Percentiles rank a stretch among this genome's conserved stretches.
phyloP scores from a whole-genome alignment of 2,888 invertebrate genomes.

The Melanargia galathea region DNA sequence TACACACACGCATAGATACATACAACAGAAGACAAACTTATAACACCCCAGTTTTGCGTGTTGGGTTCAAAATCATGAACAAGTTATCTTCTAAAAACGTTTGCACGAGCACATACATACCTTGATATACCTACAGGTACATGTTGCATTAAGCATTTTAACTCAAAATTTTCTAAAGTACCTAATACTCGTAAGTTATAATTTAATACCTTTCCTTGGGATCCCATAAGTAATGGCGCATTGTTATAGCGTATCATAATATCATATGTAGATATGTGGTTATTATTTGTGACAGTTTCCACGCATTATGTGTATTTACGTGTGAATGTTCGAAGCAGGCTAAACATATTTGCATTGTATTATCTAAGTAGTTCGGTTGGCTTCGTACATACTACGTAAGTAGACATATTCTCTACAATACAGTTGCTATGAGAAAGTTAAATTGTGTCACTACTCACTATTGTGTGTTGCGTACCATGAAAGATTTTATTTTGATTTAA shows the following conservation, averaged over 20 bases:
- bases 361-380: constrained; percentile 17
- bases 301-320: constrained; percentile 29
- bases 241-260: constrained; percentile 20
- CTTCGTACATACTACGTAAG: no score
- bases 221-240: background rate
- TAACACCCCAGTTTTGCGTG: no score
- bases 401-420: background rate
- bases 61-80: no score
- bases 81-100: no score
- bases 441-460: constrained; percentile 10
- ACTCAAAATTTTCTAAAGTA: no score
- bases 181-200: no score
- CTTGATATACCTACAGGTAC: no score
- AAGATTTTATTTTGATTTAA: background rate
- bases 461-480: background rate
- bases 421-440: constrained; percentile 18
- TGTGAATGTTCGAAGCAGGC: constrained; percentile 37
- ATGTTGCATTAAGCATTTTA: no score
- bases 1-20: no score
- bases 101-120: no score
- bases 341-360: constrained; percentile 35
- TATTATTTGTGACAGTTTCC: constrained; percentile 36
- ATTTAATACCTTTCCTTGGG: constrained; percentile 5
- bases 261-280: background rate
- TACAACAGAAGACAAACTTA: no score